phyloP scores from a whole-genome alignment of 1,140 invertebrate species.

The Phthorimaea operculella region DNA sequence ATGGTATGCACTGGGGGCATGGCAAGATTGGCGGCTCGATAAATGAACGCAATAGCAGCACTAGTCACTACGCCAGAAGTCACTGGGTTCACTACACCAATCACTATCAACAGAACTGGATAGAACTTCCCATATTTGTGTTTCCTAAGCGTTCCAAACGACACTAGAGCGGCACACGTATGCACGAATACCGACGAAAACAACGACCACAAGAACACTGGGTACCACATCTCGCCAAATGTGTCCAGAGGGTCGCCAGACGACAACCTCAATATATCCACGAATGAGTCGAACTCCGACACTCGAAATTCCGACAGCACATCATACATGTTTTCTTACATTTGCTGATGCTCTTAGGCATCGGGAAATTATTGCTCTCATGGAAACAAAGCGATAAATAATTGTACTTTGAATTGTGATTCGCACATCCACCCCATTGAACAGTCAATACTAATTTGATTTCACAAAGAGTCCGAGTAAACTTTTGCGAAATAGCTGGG shows the following conservation, averaged over 20 bases:
- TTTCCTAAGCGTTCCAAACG: constrained; percentile 89
- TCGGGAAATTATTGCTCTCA: constrained; percentile 26
- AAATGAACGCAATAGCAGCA: constrained; percentile 94
- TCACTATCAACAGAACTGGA: constrained; percentile 85
- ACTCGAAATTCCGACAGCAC: constrained; percentile 70
- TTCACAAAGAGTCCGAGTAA: too few relatives aligned
- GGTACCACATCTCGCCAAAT: constrained; percentile 94
- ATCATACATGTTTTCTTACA: constrained; percentile 64
- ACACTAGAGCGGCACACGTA: constrained; percentile 88
- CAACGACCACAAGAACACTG: constrained; percentile 93
- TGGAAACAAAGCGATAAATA: not conserved
- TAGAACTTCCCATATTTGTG: constrained; percentile 95
- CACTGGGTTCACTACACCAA: constrained; percentile 87
- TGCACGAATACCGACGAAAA: constrained; percentile 94
- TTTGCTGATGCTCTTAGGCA: constrained; percentile 46
- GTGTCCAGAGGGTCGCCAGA: constrained; percentile 71
- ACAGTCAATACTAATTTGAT: too few relatives aligned
- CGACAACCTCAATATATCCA: constrained; percentile 72
- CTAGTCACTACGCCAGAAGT: constrained; percentile 90
- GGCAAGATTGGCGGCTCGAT: constrained; percentile 85
- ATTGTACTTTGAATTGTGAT: not conserved
- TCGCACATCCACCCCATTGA: too few relatives aligned
- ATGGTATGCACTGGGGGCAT: constrained; percentile 92
- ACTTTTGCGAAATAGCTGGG: too few relatives aligned
- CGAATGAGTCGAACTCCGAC: constrained; percentile 73